Conservation (phyloP, 1,140 invertebrate species). For the Gryllus bimaculatus region DNA sequence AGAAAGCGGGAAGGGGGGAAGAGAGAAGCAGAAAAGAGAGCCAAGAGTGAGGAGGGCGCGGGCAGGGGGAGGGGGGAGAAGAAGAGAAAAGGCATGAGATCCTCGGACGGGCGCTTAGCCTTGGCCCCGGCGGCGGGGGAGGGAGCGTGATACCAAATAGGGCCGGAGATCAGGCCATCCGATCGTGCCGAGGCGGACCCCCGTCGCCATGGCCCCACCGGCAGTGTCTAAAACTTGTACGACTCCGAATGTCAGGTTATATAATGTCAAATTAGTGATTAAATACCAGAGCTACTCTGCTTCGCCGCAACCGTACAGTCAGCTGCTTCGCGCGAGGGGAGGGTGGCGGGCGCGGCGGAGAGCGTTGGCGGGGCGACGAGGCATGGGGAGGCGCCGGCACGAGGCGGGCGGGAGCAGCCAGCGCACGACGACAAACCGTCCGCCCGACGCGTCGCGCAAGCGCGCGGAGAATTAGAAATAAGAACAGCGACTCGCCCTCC, state of each 20-base stretch:
- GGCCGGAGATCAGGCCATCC: neutral
- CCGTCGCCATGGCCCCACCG: conserved; percentile 1
- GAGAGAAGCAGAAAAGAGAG: too few relatives aligned
- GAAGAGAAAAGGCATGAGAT: too few relatives aligned
- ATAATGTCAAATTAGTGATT: neutral
- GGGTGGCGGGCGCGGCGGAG: neutral
- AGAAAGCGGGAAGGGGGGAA: too few relatives aligned
- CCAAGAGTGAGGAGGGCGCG: too few relatives aligned
- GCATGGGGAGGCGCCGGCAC: too few relatives aligned
- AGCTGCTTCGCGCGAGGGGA: neutral
- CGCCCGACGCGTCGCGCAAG: too few relatives aligned
- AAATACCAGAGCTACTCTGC: neutral
- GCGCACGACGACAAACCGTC: too few relatives aligned
- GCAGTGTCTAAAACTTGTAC: neutral
- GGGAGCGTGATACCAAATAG: neutral
- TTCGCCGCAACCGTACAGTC: neutral
- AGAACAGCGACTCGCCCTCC: too few relatives aligned
- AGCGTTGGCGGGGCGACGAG: too few relatives aligned
- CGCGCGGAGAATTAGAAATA: too few relatives aligned
- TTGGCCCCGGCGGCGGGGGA: neutral
- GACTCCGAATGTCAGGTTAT: neutral
- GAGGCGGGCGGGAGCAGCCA: too few relatives aligned
- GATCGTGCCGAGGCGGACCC: neutral
- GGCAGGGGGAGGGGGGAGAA: too few relatives aligned
- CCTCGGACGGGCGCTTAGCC: neutral